phyloP scores from a whole-genome alignment of 30 jellyfish, hydroid and myxozoan species.

The Chrysaora quinquecirrha region DNA sequence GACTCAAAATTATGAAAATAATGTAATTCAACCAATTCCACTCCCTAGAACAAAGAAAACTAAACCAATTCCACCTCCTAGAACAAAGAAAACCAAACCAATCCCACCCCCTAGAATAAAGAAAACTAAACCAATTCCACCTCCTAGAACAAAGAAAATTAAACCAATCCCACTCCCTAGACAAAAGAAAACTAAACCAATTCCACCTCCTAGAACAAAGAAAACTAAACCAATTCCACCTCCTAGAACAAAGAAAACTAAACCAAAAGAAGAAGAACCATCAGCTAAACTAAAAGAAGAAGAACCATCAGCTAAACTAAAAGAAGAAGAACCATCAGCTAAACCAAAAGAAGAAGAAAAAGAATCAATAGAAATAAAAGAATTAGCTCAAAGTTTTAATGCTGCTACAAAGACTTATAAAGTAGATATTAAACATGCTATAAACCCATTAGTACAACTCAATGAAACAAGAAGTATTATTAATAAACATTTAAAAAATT shows the following conservation, averaged over 20 bases:
- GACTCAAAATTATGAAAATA: no score
- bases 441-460: constrained; percentile 32
- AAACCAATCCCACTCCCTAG: constrained; percentile 33
- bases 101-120: no score
- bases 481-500: constrained; percentile 1
- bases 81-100: no score
- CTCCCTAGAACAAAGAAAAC: no score
- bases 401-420: constrained; percentile 26
- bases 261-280: no score
- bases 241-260: constrained; percentile 13
- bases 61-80: no score
- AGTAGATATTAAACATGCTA: not conserved
- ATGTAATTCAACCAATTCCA: no score
- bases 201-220: constrained; percentile 34
- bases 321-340: no score
- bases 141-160: constrained; percentile 17
- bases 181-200: constrained; percentile 11
- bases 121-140: constrained; percentile 24
- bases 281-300: no score
- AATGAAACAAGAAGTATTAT: constrained; percentile 27
- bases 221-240: constrained; percentile 38
- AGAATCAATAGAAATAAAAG: no score
- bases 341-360: no score
- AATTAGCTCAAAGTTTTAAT: constrained; percentile 2
- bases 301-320: no score